Percentiles rank a stretch among this genome's conserved stretches.
These are phyloP conservation scores for Clavelina lepadiformis DNA, from an alignment of 23 tunicate species.

Conservation along the genomic window DNA sequence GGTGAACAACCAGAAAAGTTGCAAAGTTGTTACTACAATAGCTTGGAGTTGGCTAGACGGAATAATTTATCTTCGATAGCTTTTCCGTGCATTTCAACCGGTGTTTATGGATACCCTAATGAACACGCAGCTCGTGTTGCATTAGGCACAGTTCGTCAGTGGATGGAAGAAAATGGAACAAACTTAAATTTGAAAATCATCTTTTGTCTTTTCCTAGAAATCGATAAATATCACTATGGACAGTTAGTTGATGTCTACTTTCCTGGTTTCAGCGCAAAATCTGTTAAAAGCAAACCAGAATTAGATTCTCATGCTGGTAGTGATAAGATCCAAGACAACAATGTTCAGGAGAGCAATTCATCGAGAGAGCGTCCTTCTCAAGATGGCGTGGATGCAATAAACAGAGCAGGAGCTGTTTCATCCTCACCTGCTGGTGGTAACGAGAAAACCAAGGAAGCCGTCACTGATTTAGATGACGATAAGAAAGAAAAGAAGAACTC, in stretches of 20 bases:
- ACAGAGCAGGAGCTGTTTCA: no score
- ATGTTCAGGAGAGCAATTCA: no score
- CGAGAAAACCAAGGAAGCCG: no score
- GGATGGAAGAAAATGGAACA: constrained; percentile 46
- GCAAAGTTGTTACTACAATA: constrained; percentile 38
- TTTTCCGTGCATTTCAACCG: constrained; percentile 98
- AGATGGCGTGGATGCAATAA: no score
- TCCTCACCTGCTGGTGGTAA: no score
- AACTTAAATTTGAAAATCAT: constrained; percentile 22
- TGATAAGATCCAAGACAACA: no score
- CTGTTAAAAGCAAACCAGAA: no score
- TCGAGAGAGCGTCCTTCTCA: no score
- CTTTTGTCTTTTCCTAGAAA: constrained; percentile 70
- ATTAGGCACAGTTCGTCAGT: constrained; percentile 30
- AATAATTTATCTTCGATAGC: constrained; percentile 60
- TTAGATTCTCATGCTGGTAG: no score
- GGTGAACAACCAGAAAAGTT: constrained; percentile 41
- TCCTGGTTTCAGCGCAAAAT: no score
- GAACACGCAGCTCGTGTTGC: constrained; percentile 78
- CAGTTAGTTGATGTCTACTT: constrained; percentile 2
- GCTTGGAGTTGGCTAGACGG: constrained; percentile 41
- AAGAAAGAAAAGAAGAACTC: no score
- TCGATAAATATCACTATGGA: constrained; percentile 42
- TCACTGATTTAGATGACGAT: no score
- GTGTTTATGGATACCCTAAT: constrained; percentile 93